phyloP scores from a whole-genome alignment of 2,797 vertebrate genomes.

The Sebastes umbrosus region DNA sequence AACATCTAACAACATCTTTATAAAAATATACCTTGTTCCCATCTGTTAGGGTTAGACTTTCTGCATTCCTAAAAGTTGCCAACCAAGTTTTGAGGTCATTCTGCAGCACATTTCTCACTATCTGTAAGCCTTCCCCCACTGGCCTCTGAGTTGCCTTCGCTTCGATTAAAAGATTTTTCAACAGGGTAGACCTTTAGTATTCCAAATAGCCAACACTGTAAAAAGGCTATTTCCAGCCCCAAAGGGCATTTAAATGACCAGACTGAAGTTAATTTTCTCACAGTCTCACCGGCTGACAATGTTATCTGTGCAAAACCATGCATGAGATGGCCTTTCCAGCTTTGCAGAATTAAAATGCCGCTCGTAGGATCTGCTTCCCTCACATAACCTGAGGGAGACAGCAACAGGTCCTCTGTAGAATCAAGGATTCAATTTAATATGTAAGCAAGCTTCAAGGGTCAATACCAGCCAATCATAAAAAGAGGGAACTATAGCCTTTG shows the following conservation, averaged over 20 bases:
- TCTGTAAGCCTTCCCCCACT: not conserved
- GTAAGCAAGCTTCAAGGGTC: not conserved
- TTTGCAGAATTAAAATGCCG: slow-evolving; percentile 3
- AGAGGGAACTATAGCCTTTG: not conserved
- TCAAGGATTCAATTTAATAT: not conserved
- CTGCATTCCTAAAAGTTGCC: not conserved
- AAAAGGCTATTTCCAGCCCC: not conserved
- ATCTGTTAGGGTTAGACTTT: not conserved
- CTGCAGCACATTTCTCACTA: not conserved
- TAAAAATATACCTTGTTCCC: not conserved
- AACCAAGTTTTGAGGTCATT: not conserved
- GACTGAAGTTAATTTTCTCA: not conserved
- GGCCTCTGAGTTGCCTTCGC: not conserved
- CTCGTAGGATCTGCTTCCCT: not conserved
- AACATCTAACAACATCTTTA: not conserved
- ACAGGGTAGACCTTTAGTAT: not conserved
- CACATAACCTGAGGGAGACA: not conserved
- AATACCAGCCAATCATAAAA: not conserved
- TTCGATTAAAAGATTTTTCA: not conserved
- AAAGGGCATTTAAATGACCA: not conserved
- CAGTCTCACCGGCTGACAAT: not conserved
- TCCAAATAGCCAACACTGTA: not conserved
- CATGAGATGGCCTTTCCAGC: not conserved
- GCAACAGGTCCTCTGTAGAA: not conserved
- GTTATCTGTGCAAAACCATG: slow-evolving; percentile 6